Base-by-base conservation (phyloP, 2,888 invertebrate species). In the Melolontha melolontha region DNA sequence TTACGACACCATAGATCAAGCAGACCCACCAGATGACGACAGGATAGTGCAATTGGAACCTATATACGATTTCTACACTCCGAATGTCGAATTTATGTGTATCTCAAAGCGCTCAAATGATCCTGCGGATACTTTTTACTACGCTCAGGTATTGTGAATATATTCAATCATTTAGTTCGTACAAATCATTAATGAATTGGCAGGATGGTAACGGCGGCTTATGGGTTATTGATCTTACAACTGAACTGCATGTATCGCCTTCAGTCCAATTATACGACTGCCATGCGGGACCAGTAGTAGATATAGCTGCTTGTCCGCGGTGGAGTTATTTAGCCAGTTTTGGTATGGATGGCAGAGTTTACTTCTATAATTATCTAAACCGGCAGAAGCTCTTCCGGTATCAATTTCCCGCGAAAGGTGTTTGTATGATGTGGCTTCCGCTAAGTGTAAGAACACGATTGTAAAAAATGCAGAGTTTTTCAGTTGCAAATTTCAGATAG, bases 1-100 rank as follows among this genome's bases (percentile, higher is more conserved):
- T 83, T 96, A 95, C 87, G 94, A 95, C 74, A 91, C 92, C 0
- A 93, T 96, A n/a, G 95, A 96, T 74, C 89, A 92, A 70, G 93
- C 95, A 0, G 93, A 96, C 82, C 91, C 92, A 0, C 89, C 91
- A 0, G 94, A 95, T 75, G 92, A 93, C 5, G 91, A 93, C 75
- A 88, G 90, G 5, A 90, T 89, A 69, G 89, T 95, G 22, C 92
- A 94, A 82, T 74, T 95, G 66, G 95, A 96, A 79, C 96, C 96
- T 1, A 92, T 93, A 64, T 93, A 93, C 75, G 95, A 96, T 81
- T 90, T 94, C 75, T 87, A 88, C 73, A 90, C 75, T n/a, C 81
- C 76, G 17, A 76, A 77, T 40, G 73, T 78, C 0, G 84, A 85
- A 78, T 83, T 90, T 29, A 86, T 87, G 83, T 83, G 84, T 44